Percentiles rank a stretch among this genome's conserved stretches.
Evolutionary conservation across 1,140 invertebrate genomes (phyloP).

Genomic region (Ectropis grisescens): DNA sequence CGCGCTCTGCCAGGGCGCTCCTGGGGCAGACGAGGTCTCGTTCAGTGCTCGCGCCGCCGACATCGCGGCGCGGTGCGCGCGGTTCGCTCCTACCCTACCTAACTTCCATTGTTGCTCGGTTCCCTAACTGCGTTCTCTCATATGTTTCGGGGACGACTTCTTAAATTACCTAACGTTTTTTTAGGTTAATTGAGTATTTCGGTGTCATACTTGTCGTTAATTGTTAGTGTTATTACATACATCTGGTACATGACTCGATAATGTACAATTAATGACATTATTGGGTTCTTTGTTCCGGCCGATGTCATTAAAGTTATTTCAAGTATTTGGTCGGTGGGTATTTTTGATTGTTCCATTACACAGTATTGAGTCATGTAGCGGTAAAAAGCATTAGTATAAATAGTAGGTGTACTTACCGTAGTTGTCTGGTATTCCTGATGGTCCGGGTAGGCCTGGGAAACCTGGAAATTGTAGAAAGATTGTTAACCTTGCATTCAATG

Average conservation of each 20-base stretch:
- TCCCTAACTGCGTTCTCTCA: slow-evolving; percentile 6
- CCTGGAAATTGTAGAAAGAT: no score
- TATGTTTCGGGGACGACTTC: slow-evolving; percentile 10
- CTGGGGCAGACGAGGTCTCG: slow-evolving; percentile 57
- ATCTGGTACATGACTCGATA: slow-evolving; percentile 41
- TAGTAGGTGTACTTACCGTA: slow-evolving; percentile 78
- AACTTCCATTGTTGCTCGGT: slow-evolving; percentile 45
- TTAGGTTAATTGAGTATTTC: slow-evolving; percentile 23
- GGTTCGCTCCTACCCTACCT: slow-evolving; percentile 5
- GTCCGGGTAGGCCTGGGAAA: slow-evolving; percentile 78
- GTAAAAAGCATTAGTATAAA: background rate
- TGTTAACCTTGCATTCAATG: no score
- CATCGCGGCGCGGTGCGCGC: slow-evolving; percentile 6
- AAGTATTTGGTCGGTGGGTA: slow-evolving; percentile 20
- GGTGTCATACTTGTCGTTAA: slow-evolving; percentile 35
- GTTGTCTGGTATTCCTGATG: slow-evolving; percentile 86
- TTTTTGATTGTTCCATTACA: slow-evolving; percentile 25
- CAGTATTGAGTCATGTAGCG: slow-evolving; percentile 37
- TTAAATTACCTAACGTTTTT: slow-evolving; percentile 6
- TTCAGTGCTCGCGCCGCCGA: slow-evolving; percentile 37
- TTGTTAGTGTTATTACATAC: slow-evolving; percentile 54
- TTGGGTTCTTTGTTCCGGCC: slow-evolving; percentile 15
- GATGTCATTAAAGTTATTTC: slow-evolving; percentile 25
- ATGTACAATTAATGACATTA: slow-evolving; percentile 46
- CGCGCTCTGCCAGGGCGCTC: slow-evolving; percentile 43